A percentile compares a stretch with the other conserved stretches of the same genome.
Evolutionary conservation across 2,797 vertebrate genomes (phyloP).

Genomic region (Sphenopsis melanotis): DNA sequence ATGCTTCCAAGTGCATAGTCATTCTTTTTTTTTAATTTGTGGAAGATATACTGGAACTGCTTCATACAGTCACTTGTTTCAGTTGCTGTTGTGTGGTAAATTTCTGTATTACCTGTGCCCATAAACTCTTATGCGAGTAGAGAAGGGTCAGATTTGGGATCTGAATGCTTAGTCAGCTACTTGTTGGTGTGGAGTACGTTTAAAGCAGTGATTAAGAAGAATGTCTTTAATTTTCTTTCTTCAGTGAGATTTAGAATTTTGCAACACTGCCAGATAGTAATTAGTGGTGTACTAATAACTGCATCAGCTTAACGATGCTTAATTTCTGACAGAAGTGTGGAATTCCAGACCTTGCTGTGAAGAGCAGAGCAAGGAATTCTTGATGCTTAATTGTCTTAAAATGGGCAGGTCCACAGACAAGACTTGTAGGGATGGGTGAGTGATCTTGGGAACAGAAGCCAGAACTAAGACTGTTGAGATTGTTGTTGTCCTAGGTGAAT

Average conservation of each 20-base stretch:
- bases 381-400: not conserved
- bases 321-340: not conserved
- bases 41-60: not conserved
- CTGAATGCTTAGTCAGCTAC: not conserved
- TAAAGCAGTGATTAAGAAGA: not conserved
- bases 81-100: not conserved
- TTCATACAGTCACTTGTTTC: not conserved
- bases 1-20: not conserved
- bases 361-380: not conserved
- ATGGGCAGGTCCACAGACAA: not conserved
- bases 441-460: not conserved
- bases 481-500: not conserved
- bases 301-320: not conserved
- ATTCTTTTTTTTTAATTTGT: not conserved
- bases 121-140: not conserved
- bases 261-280: not conserved
- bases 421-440: not conserved
- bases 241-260: not conserved
- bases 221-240: not conserved
- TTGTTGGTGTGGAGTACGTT: not conserved
- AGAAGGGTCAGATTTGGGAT: not conserved
- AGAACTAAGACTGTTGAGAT: not conserved
- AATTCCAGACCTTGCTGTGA: not conserved
- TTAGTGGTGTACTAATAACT: not conserved
- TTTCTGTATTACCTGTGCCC: not conserved